Conservation (phyloP, 1,140 invertebrate species). For the Adelges cooleyi region DNA sequence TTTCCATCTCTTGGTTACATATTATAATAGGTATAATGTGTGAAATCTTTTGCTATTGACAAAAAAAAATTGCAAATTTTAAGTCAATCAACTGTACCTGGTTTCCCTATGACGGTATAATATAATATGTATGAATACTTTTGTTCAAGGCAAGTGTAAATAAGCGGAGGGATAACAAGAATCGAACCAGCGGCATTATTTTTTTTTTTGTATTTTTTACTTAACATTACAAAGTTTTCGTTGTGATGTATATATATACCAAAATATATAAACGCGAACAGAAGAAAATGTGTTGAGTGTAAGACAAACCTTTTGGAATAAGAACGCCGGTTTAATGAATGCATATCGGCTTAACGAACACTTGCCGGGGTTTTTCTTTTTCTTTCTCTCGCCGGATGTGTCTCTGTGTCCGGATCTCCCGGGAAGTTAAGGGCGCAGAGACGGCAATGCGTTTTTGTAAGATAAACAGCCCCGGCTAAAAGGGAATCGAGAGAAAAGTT, state of each 20-base stretch:
- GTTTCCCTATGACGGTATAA: too few relatives aligned
- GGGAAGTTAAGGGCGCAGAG: background rate
- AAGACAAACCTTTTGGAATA: constrained; percentile 8
- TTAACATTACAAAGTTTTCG: constrained; percentile 1
- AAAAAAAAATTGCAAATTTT: too few relatives aligned
- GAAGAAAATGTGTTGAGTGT: too few relatives aligned
- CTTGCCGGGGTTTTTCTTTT: background rate
- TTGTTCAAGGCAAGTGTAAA: constrained; percentile 17
- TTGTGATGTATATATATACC: background rate
- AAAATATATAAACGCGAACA: background rate
- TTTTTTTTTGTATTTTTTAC: background rate
- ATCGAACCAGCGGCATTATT: background rate
- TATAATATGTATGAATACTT: background rate
- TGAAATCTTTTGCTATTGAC: too few relatives aligned
- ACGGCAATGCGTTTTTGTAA: constrained; percentile 7
- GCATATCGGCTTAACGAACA: constrained; percentile 28
- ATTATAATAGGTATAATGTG: too few relatives aligned
- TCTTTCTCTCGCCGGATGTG: background rate
- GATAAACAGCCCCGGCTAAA: background rate
- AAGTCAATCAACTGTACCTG: too few relatives aligned
- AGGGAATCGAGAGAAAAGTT: background rate
- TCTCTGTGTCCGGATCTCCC: background rate
- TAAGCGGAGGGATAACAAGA: background rate
- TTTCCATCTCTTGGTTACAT: too few relatives aligned
- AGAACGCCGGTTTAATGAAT: constrained; percentile 20